Conservation (phyloP, 23 tunicate genomes). For the Halocynthia aurantium region DNA sequence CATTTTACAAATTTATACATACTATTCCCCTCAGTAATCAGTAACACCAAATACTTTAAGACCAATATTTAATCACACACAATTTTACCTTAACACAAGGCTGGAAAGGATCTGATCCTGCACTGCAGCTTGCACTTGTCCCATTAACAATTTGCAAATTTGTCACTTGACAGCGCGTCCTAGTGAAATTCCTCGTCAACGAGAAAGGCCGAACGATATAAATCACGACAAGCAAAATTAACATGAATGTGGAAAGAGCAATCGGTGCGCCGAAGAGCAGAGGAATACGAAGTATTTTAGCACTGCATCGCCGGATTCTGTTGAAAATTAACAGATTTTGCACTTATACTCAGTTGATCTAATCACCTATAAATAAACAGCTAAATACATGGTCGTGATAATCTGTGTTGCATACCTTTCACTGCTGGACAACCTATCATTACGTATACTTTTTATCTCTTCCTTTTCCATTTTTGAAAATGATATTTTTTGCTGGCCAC, state of each 20-base stretch:
- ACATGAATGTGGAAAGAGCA: slow-evolving; percentile 2
- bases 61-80: too few relatives aligned
- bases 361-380: too few relatives aligned
- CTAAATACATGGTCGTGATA: too few relatives aligned
- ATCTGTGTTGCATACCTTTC: too few relatives aligned
- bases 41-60: too few relatives aligned
- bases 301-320: not conserved
- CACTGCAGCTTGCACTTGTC: slow-evolving; percentile 31
- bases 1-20: too few relatives aligned
- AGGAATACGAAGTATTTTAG: slow-evolving; percentile 10
- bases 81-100: slow-evolving; percentile 33
- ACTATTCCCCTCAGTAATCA: too few relatives aligned
- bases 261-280: slow-evolving; percentile 38
- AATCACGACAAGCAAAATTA: slow-evolving; percentile 18
- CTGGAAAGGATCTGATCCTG: slow-evolving; percentile 39
- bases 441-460: too few relatives aligned
- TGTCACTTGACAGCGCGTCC: slow-evolving; percentile 27
- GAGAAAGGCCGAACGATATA: slow-evolving; percentile 28
- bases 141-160: not conserved
- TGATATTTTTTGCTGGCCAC: too few relatives aligned
- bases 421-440: too few relatives aligned
- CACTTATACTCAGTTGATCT: not conserved
- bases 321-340: not conserved
- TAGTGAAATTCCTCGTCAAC: slow-evolving; percentile 23
- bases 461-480: too few relatives aligned